These are phyloP conservation scores for Eurosta solidaginis DNA, from an alignment of 1,140 invertebrate genomes.

Conservation along the genomic window DNA sequence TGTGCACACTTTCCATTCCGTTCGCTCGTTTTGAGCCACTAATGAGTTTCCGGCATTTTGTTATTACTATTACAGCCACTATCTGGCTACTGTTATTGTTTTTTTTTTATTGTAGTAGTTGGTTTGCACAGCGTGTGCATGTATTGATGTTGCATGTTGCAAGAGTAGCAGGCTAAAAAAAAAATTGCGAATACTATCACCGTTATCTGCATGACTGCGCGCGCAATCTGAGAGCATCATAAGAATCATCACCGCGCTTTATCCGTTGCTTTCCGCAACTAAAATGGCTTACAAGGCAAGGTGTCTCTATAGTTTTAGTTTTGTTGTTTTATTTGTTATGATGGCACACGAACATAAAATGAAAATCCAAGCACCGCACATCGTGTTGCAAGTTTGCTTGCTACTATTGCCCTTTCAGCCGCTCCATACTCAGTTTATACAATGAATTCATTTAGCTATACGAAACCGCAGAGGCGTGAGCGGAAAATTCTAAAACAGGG, in stretches of 20 bases:
- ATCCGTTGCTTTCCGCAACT: background rate
- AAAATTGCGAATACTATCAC: slow-evolving; percentile 3
- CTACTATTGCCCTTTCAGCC: background rate
- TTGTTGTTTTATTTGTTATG: background rate
- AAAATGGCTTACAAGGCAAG: slow-evolving; percentile 1
- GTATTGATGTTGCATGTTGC: background rate
- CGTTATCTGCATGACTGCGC: slow-evolving; percentile 21
- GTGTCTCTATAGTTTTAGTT: background rate
- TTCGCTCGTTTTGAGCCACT: slow-evolving; percentile 25
- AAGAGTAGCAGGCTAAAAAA: background rate
- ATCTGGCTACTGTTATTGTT: background rate
- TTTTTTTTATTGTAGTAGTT: background rate
- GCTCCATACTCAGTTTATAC: background rate
- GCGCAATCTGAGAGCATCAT: background rate
- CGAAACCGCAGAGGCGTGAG: background rate
- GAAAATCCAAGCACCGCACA: slow-evolving; percentile 13
- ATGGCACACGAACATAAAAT: slow-evolving; percentile 5
- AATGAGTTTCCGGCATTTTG: slow-evolving; percentile 32
- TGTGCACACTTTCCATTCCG: background rate
- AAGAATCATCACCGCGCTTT: background rate
- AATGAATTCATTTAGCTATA: too few species aligned
- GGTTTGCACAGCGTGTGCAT: slow-evolving; percentile 9
- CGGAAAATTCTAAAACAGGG: background rate
- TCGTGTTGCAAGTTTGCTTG: slow-evolving; percentile 9
- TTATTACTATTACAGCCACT: slow-evolving; percentile 6